These are phyloP conservation scores for Barbus barbus DNA, from an alignment of 2,113 vertebrate species.

Conservation along the genomic window DNA sequence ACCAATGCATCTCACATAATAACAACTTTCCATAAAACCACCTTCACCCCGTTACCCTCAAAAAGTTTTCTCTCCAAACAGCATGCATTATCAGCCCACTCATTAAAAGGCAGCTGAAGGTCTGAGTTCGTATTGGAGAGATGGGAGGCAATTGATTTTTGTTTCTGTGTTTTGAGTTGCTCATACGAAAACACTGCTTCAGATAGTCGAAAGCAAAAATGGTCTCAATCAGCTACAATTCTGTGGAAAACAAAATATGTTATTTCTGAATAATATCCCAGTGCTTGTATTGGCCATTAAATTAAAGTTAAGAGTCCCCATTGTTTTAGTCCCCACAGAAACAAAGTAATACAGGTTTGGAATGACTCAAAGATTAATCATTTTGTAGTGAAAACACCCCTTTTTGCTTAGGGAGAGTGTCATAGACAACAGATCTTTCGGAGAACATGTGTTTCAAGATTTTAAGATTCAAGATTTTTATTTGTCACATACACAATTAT, in stretches of 20 bases:
- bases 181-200: constrained; percentile 66
- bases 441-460: too few species aligned
- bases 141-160: constrained; percentile 71
- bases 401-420: background rate
- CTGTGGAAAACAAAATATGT: background rate
- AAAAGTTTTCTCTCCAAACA: background rate
- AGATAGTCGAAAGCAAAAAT: constrained; percentile 65
- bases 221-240: constrained; percentile 61
- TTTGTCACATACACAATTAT: too few species aligned
- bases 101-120: constrained; percentile 9
- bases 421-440: background rate
- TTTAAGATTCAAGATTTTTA: too few species aligned
- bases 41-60: background rate
- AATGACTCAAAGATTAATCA: background rate
- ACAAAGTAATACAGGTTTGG: background rate
- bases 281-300: background rate
- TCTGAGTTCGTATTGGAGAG: constrained; percentile 54
- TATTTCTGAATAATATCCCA: background rate
- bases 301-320: background rate
- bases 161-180: constrained; percentile 63
- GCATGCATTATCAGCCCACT: background rate
- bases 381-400: background rate
- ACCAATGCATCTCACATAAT: background rate
- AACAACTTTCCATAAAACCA: background rate
- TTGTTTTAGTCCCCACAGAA: background rate